Percentiles rank a stretch among this genome's conserved stretches.
Conservation (phyloP, 2,113 vertebrate species). For the Salvelinus sp. region DNA sequence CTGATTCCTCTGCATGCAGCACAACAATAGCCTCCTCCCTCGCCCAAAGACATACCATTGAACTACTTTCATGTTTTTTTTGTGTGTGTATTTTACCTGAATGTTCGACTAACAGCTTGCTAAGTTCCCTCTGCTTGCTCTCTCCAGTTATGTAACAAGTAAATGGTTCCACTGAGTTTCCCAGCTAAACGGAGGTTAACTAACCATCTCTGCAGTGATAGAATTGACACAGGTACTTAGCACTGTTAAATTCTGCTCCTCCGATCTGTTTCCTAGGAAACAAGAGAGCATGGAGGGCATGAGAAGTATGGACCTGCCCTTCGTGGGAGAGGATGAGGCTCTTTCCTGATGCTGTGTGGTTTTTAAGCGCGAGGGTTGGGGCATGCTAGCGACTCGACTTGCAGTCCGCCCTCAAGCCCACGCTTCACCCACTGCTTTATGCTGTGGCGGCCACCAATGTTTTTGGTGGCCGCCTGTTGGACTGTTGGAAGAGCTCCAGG, state of each 20-base stretch:
- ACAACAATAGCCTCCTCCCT: background rate
- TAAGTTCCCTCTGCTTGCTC: slow-evolving; percentile 4
- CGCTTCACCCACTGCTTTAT: too few species aligned
- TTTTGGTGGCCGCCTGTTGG: too few species aligned
- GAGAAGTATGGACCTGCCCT: slow-evolving; percentile 78
- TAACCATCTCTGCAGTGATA: background rate
- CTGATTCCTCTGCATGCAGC: slow-evolving; percentile 27
- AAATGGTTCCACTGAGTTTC: slow-evolving; percentile 1
- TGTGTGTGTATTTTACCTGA: slow-evolving; percentile 12
- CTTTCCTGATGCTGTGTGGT: slow-evolving; percentile 77
- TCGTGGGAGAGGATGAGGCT: slow-evolving; percentile 83
- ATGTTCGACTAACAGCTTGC: slow-evolving; percentile 16
- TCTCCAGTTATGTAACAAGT: slow-evolving; percentile 20
- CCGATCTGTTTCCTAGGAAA: slow-evolving; percentile 78
- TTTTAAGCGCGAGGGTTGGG: slow-evolving; percentile 18
- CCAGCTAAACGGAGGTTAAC: slow-evolving; percentile 7
- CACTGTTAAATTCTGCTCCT: slow-evolving; percentile 5
- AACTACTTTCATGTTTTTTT: slow-evolving; percentile 11
- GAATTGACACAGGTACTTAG: too few species aligned
- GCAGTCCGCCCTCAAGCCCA: too few species aligned
- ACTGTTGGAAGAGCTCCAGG: too few species aligned
- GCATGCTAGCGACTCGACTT: background rate
- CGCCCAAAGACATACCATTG: slow-evolving; percentile 12
- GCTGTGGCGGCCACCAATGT: too few species aligned
- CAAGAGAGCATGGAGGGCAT: slow-evolving; percentile 84